Evolutionary conservation across 2,113 vertebrate genomes (phyloP).

Genomic region (Loxodonta africana): DNA sequence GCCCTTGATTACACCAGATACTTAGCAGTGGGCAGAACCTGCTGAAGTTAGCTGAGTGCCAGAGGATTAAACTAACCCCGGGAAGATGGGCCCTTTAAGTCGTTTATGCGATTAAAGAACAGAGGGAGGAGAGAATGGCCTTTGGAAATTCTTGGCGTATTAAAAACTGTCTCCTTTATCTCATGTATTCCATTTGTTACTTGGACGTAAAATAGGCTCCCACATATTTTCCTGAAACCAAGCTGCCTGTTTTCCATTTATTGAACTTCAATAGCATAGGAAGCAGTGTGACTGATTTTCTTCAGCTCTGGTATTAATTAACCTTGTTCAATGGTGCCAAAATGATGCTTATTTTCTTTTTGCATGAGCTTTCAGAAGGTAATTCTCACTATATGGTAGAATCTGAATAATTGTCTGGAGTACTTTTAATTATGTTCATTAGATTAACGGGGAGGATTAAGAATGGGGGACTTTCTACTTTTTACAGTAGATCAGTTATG

Average conservation of each 20-base stretch:
- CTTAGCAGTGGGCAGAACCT: neutral
- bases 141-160: neutral
- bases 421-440: neutral
- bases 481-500: neutral
- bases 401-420: neutral
- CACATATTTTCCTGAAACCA: neutral
- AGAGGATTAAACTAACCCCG: neutral
- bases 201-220: neutral
- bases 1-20: neutral
- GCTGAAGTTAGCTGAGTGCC: neutral
- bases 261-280: neutral
- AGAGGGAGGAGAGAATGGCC: neutral
- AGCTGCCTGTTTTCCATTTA: neutral
- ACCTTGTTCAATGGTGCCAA: neutral
- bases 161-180: neutral
- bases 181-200: neutral
- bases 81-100: neutral
- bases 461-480: neutral
- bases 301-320: neutral
- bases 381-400: neutral
- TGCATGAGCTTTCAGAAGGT: neutral
- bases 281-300: neutral
- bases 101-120: neutral
- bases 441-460: neutral
- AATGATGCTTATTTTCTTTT: neutral